phyloP scores from a whole-genome alignment of 2,888 invertebrate genomes.

The Eutolmus rufibarbis region DNA sequence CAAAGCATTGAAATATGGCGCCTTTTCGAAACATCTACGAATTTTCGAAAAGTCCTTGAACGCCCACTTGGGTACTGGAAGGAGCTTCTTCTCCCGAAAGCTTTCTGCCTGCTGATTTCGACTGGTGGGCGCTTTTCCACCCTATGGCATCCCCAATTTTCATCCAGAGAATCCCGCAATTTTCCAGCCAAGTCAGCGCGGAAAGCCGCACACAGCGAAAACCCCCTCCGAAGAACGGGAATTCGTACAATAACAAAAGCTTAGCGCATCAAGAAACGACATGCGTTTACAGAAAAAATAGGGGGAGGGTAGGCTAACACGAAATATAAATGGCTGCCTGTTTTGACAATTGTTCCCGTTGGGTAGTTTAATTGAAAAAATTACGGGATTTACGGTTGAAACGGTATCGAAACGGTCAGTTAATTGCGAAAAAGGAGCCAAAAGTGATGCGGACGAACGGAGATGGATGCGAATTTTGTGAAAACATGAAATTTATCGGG shows the following conservation, averaged over 20 bases:
- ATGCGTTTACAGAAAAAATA: constrained; percentile 33
- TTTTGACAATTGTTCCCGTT: constrained; percentile 47
- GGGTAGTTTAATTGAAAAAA: constrained; percentile 28
- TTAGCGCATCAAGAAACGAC: constrained; percentile 38
- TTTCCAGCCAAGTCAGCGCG: not conserved
- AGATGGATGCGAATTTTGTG: not conserved
- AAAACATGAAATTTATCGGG: not conserved
- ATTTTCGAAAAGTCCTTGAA: not conserved
- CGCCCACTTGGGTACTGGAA: not conserved
- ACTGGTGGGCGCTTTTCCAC: not conserved
- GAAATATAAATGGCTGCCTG: constrained; percentile 48
- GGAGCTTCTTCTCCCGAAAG: not conserved
- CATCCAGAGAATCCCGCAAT: constrained; percentile 9
- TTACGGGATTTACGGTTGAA: not conserved
- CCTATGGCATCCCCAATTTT: not conserved
- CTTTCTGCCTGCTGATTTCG: not conserved
- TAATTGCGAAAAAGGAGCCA: not conserved
- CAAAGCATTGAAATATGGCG: not conserved
- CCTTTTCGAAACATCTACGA: not conserved
- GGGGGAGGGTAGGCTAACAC: constrained; percentile 33
- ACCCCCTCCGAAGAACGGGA: not conserved
- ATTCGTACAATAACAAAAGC: constrained; percentile 35
- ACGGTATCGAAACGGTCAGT: not conserved
- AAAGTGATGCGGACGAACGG: not conserved
- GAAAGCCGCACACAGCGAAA: not conserved